Evolutionary conservation across 2,797 vertebrate genomes (phyloP).

Genomic region (Danionella dracula): DNA sequence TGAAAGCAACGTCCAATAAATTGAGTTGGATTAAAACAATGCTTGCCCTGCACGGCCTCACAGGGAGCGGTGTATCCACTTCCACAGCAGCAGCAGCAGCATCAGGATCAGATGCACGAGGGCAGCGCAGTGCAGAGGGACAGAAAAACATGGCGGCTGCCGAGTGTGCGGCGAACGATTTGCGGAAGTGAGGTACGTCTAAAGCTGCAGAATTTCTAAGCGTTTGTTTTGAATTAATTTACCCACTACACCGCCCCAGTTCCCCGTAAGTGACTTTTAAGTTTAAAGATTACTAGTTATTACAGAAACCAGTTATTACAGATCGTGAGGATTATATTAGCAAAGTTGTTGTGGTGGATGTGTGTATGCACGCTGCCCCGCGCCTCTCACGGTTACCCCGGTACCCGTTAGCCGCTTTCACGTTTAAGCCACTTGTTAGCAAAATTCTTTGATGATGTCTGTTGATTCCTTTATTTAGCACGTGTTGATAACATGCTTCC

Average conservation of each 20-base stretch:
- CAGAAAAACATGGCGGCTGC: conserved; percentile 77
- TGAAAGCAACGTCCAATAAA: no score
- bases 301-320: conserved; percentile 35
- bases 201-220: conserved; percentile 63
- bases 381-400: conserved; percentile 43
- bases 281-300: conserved; percentile 21
- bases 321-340: conserved; percentile 47
- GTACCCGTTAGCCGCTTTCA: conserved; percentile 50
- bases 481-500: no score
- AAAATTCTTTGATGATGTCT: no score
- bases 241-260: conserved; percentile 15
- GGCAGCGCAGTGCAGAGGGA: no score
- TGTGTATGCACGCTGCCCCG: conserved; percentile 53
- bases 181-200: conserved; percentile 82
- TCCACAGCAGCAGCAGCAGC: no score
- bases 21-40: no score
- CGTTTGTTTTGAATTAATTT: conserved; percentile 48
- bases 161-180: conserved; percentile 70
- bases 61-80: conserved; percentile 8
- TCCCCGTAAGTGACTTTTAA: conserved; percentile 24
- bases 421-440: neutral
- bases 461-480: neutral
- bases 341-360: conserved; percentile 69
- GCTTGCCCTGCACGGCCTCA: neutral
- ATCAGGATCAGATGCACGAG: no score